phyloP scores from a whole-genome alignment of 2,113 vertebrate genomes.

The Laticauda laticaudata region DNA sequence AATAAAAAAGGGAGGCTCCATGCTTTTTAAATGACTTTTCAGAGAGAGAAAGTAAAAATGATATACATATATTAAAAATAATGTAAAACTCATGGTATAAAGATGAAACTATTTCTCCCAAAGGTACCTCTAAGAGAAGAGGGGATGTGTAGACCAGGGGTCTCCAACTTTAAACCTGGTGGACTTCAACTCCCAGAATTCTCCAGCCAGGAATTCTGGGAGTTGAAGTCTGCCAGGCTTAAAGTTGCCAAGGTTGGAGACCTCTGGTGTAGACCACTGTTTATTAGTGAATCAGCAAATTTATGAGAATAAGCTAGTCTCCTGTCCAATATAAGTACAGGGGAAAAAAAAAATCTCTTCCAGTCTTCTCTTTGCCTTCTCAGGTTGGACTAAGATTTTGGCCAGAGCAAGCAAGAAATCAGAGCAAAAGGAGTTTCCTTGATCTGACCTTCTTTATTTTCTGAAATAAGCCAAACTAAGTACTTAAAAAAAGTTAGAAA shows the following conservation, averaged over 20 bases:
- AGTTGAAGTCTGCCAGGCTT: too few species aligned
- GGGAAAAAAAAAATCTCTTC: background rate
- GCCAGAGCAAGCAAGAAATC: background rate
- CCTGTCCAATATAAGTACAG: background rate
- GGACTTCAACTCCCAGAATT: too few species aligned
- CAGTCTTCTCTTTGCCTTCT: background rate
- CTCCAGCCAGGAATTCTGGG: too few species aligned
- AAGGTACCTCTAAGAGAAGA: background rate
- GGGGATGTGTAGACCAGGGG: background rate
- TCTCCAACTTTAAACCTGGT: too few species aligned
- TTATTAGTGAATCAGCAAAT: background rate
- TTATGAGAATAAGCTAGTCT: background rate
- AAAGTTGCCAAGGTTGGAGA: too few species aligned
- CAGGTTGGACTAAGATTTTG: background rate
- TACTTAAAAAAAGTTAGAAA: background rate
- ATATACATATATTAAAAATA: background rate
- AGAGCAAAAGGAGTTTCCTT: background rate
- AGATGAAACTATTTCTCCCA: conserved; percentile 49
- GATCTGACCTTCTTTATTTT: background rate
- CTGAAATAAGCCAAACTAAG: background rate
- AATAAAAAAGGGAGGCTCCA: conserved; percentile 53
- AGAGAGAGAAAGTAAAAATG: conserved; percentile 44
- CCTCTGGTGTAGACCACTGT: background rate
- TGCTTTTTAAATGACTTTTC: conserved; percentile 59
- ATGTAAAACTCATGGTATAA: conserved; percentile 39